Percentiles rank a stretch among this genome's conserved stretches.
phyloP scores from a whole-genome alignment of 92 coral and sea anemone genomes.

The Montipora capitata region DNA sequence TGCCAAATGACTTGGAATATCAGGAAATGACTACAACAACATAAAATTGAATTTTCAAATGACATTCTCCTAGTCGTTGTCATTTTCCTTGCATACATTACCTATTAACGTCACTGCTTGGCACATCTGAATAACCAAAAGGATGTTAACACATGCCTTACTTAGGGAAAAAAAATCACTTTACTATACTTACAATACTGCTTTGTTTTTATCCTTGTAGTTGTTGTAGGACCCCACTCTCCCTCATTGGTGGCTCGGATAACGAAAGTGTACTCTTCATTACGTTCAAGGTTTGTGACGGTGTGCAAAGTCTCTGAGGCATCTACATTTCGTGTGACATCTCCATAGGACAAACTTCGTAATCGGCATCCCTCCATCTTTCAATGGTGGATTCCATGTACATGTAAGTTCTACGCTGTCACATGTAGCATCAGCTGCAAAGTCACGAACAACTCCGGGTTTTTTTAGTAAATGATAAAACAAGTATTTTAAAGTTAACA shows the following conservation, averaged over 20 bases:
- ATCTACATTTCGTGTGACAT: constrained; percentile 25
- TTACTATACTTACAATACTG: constrained; percentile 38
- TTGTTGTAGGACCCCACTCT: constrained; percentile 26
- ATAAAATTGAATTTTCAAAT: too few relatives aligned
- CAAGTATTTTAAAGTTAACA: background rate
- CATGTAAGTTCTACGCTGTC: constrained; percentile 57
- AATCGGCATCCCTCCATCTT: constrained; percentile 80
- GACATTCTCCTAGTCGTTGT: too few relatives aligned
- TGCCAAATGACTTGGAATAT: too few relatives aligned
- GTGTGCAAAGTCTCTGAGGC: constrained; percentile 38
- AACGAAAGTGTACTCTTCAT: constrained; percentile 39
- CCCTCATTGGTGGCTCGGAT: constrained; percentile 69
- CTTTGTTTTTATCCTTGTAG: constrained; percentile 23
- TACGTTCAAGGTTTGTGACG: constrained; percentile 20
- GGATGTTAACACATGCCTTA: too few relatives aligned
- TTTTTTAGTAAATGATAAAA: constrained; percentile 26
- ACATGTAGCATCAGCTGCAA: constrained; percentile 40
- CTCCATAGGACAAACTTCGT: background rate
- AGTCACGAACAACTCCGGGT: constrained; percentile 40
- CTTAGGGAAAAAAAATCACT: too few relatives aligned
- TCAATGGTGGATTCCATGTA: constrained; percentile 56
- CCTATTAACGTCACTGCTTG: too few relatives aligned
- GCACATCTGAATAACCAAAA: too few relatives aligned
- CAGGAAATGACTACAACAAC: too few relatives aligned
- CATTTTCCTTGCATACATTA: too few relatives aligned